Percentiles rank a stretch among this genome's conserved stretches.
These are phyloP conservation scores for Bucorvus abyssinicus DNA, from an alignment of 2,797 vertebrate genomes.

Conservation along the genomic window DNA sequence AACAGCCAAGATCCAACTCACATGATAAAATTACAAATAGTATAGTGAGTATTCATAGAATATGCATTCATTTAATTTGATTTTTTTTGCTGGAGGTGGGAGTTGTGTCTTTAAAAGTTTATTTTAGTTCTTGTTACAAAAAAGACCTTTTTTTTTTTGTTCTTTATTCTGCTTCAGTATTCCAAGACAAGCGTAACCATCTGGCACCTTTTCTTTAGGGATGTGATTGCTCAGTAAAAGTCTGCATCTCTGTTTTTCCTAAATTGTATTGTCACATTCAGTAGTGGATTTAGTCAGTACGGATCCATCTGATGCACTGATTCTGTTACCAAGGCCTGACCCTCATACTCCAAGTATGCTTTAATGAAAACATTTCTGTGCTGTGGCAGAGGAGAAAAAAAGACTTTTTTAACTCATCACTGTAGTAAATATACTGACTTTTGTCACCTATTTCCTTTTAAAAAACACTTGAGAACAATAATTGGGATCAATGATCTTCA, in stretches of 20 bases:
- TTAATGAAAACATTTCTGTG: neutral
- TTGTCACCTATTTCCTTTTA: neutral
- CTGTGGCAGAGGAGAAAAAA: rapidly evolving
- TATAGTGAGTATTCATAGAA: neutral
- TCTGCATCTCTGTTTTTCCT: constrained; percentile 27
- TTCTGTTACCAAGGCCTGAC: neutral
- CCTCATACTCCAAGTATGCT: neutral
- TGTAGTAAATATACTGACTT: neutral
- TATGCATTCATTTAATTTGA: neutral
- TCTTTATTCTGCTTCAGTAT: neutral
- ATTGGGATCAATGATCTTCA: neutral
- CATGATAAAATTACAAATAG: neutral
- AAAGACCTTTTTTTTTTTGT: neutral
- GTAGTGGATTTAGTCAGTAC: constrained; percentile 12
- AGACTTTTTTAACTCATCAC: neutral
- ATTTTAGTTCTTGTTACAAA: neutral
- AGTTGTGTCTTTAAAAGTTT: neutral
- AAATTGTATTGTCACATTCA: constrained; percentile 33
- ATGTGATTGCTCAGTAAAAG: constrained; percentile 58
- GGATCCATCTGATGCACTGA: neutral
- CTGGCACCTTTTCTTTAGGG: constrained; percentile 13
- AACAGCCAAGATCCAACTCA: neutral
- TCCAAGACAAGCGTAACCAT: constrained; percentile 21
- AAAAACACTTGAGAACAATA: neutral
- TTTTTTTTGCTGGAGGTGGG: neutral